phyloP scores from a whole-genome alignment of 2,888 invertebrate species.

The Campoletis raptor region DNA sequence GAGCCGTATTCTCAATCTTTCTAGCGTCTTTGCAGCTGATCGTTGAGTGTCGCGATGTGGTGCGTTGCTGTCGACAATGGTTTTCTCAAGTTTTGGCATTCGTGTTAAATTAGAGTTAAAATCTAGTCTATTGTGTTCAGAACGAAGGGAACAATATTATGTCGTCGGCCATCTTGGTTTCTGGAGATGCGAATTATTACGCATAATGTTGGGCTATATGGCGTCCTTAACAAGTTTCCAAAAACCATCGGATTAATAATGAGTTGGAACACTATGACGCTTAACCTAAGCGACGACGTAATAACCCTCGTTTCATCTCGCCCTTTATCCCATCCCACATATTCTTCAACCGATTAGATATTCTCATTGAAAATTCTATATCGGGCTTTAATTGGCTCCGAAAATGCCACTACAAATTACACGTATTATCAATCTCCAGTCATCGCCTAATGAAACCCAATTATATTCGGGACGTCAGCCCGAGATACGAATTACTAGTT shows the following conservation, averaged over 20 bases:
- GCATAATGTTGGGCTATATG: not conserved
- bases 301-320: conserved; percentile 18
- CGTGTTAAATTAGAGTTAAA: not conserved
- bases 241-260: not conserved
- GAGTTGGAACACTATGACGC: not conserved
- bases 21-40: not conserved
- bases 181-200: not conserved
- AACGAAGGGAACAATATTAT: not conserved
- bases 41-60: not conserved
- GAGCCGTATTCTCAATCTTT: not conserved
- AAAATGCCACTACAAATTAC: conserved; percentile 51
- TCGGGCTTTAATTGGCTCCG: conserved; percentile 55
- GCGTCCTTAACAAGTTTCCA: not conserved
- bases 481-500: conserved; percentile 22
- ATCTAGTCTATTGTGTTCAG: not conserved
- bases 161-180: not conserved
- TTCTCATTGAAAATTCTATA: conserved; percentile 25
- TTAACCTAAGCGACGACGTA: not conserved
- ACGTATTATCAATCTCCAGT: conserved; percentile 58
- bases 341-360: not conserved
- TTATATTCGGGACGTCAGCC: conserved; percentile 18
- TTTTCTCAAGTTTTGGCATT: not conserved
- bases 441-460: conserved; percentile 43
- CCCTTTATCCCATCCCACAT: not conserved
- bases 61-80: not conserved